phyloP scores from a whole-genome alignment of 2,797 vertebrate genomes.

The Eulemur mongoz region DNA sequence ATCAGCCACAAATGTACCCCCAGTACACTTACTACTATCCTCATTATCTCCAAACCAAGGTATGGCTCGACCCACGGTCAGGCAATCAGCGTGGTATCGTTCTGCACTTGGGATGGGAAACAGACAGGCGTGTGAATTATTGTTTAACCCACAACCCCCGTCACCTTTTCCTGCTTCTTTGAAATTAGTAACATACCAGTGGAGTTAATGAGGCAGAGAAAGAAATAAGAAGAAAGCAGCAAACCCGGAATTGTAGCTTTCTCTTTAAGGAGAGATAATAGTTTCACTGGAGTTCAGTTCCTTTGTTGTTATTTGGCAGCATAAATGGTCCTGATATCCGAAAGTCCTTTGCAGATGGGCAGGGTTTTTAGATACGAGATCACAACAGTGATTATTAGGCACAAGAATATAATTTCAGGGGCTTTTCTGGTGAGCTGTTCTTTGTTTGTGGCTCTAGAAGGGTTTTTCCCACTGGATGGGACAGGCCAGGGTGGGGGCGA shows the following conservation, averaged over 20 bases:
- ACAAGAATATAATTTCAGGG: slow-evolving; percentile 57
- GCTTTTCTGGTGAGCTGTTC: slow-evolving; percentile 68
- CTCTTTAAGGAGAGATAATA: slow-evolving; percentile 64
- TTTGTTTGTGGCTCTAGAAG: slow-evolving; percentile 66
- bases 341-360: slow-evolving; percentile 74
- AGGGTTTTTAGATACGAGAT: slow-evolving; percentile 54
- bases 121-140: slow-evolving; percentile 72
- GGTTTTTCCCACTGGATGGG: slow-evolving; percentile 68
- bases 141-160: slow-evolving; percentile 28
- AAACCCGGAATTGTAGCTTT: background rate
- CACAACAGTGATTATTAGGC: slow-evolving; percentile 65
- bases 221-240: background rate
- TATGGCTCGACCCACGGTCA: slow-evolving; percentile 83
- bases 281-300: slow-evolving; percentile 79
- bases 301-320: slow-evolving; percentile 80
- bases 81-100: slow-evolving; percentile 68
- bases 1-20: slow-evolving; percentile 99
- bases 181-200: slow-evolving; percentile 72
- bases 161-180: slow-evolving; percentile 59
- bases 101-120: slow-evolving; percentile 77
- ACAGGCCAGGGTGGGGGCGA: slow-evolving; percentile 53
- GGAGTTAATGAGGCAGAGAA: slow-evolving; percentile 74
- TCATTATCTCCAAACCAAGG: slow-evolving; percentile 98
- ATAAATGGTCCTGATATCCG: slow-evolving; percentile 12
- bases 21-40: slow-evolving; percentile 99